Conservation (phyloP, 2,888 invertebrate genomes). For the Horisme vitalbata region DNA sequence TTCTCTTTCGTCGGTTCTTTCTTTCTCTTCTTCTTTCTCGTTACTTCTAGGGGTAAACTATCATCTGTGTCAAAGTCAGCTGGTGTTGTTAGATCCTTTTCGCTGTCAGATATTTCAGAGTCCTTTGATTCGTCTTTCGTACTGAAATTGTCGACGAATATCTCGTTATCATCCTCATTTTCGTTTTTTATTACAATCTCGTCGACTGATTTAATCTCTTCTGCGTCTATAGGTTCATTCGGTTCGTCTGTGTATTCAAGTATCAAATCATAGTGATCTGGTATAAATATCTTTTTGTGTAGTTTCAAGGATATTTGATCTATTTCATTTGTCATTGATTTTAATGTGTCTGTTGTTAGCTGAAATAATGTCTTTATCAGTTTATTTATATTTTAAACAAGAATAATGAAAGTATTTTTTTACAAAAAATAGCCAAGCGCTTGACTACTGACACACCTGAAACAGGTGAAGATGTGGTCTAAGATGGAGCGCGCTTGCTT, state of each 20-base stretch:
- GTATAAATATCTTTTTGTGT: neutral
- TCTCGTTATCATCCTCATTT: slow-evolving; percentile 5
- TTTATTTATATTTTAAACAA: neutral
- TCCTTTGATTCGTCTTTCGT: slow-evolving; percentile 11
- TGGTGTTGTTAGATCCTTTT: neutral
- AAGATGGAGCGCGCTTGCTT: too few species aligned
- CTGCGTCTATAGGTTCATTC: neutral
- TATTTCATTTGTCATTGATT: neutral
- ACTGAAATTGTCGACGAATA: slow-evolving; percentile 20
- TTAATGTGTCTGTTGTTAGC: slow-evolving; percentile 9
- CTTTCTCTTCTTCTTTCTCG: slow-evolving; percentile 18
- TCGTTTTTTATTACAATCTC: slow-evolving; percentile 15
- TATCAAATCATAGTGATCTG: slow-evolving; percentile 1
- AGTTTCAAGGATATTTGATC: neutral
- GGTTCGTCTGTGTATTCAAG: slow-evolving; percentile 1
- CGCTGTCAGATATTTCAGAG: slow-evolving; percentile 2
- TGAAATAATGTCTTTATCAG: neutral
- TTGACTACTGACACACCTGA: too few species aligned
- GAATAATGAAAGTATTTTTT: too few species aligned
- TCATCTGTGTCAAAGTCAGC: slow-evolving; percentile 19
- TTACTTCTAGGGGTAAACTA: slow-evolving; percentile 18
- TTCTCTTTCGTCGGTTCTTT: neutral
- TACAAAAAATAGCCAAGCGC: too few species aligned
- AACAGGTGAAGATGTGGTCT: too few species aligned
- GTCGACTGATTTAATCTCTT: slow-evolving; percentile 3